Evolutionary conservation across 2,113 vertebrate genomes (phyloP).

Genomic region (Panurus biarmicus): DNA sequence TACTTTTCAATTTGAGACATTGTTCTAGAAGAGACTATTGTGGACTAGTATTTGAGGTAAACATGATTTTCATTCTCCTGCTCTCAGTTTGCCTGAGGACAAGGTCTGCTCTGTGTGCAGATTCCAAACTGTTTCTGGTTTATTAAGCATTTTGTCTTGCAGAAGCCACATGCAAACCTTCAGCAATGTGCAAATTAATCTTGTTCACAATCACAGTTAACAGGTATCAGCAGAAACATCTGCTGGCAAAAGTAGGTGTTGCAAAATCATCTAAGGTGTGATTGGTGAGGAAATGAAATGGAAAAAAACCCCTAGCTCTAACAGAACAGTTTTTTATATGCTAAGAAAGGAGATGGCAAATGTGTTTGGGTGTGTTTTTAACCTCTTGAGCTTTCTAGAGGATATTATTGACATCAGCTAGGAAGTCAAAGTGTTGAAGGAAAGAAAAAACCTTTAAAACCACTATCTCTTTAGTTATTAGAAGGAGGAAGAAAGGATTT

Average conservation of each 20-base stretch:
- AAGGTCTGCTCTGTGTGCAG: background rate
- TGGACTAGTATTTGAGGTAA: background rate
- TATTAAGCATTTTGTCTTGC: background rate
- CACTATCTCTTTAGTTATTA: background rate
- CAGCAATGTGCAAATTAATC: slow-evolving; percentile 16
- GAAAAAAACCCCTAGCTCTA: background rate
- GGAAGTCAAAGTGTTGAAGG: background rate
- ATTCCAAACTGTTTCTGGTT: background rate
- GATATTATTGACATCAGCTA: background rate
- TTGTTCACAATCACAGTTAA: background rate
- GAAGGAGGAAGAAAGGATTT: background rate
- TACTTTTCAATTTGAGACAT: background rate
- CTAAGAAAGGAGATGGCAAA: background rate
- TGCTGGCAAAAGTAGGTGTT: background rate
- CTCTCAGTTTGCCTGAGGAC: background rate
- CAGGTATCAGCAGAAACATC: slow-evolving; percentile 12
- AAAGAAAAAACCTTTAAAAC: background rate
- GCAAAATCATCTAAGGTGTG: background rate
- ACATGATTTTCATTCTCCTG: background rate
- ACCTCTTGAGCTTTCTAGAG: background rate
- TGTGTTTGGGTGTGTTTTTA: background rate
- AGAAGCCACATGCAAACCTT: background rate
- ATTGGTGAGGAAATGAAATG: slow-evolving; percentile 14
- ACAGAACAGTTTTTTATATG: background rate
- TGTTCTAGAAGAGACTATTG: background rate